Percentiles rank a stretch among this genome's conserved stretches.
Evolutionary conservation across 1,140 invertebrate species (phyloP).

Genomic region (Drosophila tani): DNA sequence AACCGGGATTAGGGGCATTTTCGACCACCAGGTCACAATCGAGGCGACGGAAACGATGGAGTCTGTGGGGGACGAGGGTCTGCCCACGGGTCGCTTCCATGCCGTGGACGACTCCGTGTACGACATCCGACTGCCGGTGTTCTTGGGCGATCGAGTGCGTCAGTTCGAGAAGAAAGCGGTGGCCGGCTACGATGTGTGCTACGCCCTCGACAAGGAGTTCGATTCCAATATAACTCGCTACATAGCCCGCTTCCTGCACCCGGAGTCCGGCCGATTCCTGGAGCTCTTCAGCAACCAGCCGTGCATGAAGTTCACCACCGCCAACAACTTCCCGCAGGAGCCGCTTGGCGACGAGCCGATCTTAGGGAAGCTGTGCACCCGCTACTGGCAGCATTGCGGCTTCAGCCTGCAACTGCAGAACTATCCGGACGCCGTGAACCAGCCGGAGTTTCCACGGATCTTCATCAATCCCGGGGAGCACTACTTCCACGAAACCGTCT

Average conservation of each 20-base stretch:
- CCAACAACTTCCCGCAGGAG: slow-evolving; percentile 89
- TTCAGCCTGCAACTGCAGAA: slow-evolving; percentile 32
- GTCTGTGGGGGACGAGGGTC: slow-evolving; percentile 87
- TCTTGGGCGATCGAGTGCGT: slow-evolving; percentile 85
- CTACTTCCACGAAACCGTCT: slow-evolving; percentile 88
- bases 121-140: slow-evolving; percentile 88
- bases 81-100: slow-evolving; percentile 91
- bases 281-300: slow-evolving; percentile 94
- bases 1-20: slow-evolving; percentile 86
- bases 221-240: slow-evolving; percentile 46
- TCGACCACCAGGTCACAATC: slow-evolving; percentile 90
- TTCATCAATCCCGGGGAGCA: slow-evolving; percentile 89
- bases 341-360: slow-evolving; percentile 81
- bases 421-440: slow-evolving; percentile 91
- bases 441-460: slow-evolving; percentile 84
- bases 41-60: slow-evolving; percentile 91
- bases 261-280: slow-evolving; percentile 87
- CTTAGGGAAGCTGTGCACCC: slow-evolving; percentile 89
- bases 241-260: slow-evolving; percentile 78
- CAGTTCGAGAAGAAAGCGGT: slow-evolving; percentile 73
- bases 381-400: slow-evolving; percentile 77
- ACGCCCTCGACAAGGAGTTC: slow-evolving; percentile 86
- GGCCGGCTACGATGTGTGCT: slow-evolving; percentile 91
- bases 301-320: slow-evolving; percentile 95
- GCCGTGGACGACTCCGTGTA: slow-evolving; percentile 88